Evolutionary conservation across 2,113 vertebrate species (phyloP).

Genomic region (Geothlypis trichas): DNA sequence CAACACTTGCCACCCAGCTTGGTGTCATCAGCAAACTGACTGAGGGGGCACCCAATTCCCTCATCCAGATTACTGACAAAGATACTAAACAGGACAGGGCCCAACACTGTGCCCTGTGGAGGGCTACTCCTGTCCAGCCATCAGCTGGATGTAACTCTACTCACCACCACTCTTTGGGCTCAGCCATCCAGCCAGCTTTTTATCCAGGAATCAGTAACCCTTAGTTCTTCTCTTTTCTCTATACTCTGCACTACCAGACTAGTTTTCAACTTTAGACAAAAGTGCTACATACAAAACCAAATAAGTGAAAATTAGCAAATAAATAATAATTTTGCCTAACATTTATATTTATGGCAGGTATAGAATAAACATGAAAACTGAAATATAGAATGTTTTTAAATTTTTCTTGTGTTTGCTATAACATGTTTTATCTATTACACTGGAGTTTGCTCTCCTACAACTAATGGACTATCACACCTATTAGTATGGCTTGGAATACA

Average conservation of each 20-base stretch:
- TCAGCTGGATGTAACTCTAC: neutral
- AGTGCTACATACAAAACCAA: neutral
- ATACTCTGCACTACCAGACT: neutral
- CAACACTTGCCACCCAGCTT: accelerated
- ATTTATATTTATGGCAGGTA: neutral
- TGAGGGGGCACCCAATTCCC: neutral
- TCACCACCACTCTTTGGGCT: neutral
- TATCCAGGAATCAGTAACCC: neutral
- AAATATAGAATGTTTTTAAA: neutral
- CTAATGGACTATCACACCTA: neutral
- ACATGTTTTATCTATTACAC: neutral
- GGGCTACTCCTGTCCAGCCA: too few relatives aligned
- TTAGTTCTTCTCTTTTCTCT: neutral
- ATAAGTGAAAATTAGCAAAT: neutral
- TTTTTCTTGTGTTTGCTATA: neutral
- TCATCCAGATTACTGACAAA: neutral
- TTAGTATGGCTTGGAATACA: neutral
- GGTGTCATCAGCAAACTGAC: neutral
- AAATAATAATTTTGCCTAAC: neutral
- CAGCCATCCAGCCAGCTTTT: neutral
- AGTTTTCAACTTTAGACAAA: neutral
- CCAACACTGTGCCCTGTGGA: neutral
- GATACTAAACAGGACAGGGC: neutral
- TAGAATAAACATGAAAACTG: neutral
- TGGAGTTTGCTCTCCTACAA: neutral